These are phyloP conservation scores for Orcinus orca DNA, from an alignment of 2,113 vertebrate genomes.

Conservation along the genomic window DNA sequence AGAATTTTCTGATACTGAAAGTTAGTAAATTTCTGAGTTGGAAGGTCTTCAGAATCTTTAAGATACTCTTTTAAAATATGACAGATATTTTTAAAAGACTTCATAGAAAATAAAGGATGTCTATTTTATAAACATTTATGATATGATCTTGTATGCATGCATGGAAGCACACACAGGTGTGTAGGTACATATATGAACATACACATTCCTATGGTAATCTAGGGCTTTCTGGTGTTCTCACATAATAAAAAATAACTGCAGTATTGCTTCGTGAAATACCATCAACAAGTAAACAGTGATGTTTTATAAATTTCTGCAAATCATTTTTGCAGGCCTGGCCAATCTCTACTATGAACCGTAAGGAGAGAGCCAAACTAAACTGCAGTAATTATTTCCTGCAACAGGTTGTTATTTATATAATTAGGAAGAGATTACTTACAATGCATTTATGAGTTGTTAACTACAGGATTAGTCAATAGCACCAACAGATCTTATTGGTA, in stretches of 20 bases:
- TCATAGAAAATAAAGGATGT: not conserved
- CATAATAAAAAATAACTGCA: not conserved
- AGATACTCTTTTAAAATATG: not conserved
- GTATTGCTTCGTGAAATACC: not conserved
- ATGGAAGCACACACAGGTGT: not conserved
- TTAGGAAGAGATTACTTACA: slow-evolving; percentile 43
- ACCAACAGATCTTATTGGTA: slow-evolving; percentile 28
- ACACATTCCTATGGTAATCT: not conserved
- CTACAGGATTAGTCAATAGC: not conserved
- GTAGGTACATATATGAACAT: not conserved
- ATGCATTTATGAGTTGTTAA: slow-evolving; percentile 4
- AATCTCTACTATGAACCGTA: not conserved
- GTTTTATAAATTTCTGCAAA: slow-evolving; percentile 16
- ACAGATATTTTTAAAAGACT: not conserved
- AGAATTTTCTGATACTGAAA: not conserved
- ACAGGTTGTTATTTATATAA: slow-evolving; percentile 10
- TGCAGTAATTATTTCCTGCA: slow-evolving; percentile 35
- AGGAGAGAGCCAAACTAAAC: not conserved
- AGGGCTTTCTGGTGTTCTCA: not conserved
- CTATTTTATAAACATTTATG: not conserved
- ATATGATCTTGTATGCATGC: not conserved
- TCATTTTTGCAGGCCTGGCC: not conserved
- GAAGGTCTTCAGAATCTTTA: not conserved
- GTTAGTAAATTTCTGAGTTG: not conserved
- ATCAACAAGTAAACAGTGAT: not conserved